Percentiles rank a stretch among this genome's conserved stretches.
Conservation (phyloP, 2,888 invertebrate genomes). For the Himalopsyche kuldschensis region DNA sequence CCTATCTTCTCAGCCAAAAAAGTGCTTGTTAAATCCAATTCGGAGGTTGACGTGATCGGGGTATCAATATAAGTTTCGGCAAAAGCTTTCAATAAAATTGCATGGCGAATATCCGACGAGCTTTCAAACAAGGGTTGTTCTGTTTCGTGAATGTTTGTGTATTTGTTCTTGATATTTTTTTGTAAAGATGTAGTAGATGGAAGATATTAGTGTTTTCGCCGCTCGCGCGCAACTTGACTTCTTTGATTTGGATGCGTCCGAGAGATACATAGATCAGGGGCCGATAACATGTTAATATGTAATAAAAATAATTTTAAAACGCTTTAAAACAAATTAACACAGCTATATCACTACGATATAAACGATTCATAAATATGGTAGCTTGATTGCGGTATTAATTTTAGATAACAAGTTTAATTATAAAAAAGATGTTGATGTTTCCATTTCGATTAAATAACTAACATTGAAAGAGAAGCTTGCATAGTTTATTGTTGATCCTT, state of each 20-base stretch:
- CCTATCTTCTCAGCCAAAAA: neutral
- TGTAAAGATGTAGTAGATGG: slow-evolving; percentile 18
- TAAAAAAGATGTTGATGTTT: too few species aligned
- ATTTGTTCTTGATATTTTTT: neutral
- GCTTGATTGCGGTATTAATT: too few species aligned
- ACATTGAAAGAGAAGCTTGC: too few species aligned
- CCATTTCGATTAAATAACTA: too few species aligned
- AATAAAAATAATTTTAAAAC: too few species aligned
- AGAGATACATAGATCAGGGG: slow-evolving; percentile 3
- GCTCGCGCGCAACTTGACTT: slow-evolving; percentile 16
- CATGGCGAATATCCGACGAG: neutral
- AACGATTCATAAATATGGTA: too few species aligned
- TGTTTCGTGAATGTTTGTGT: neutral
- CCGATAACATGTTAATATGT: neutral
- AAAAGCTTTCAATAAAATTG: neutral
- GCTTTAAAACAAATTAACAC: too few species aligned
- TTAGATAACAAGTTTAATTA: too few species aligned
- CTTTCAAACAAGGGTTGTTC: neutral
- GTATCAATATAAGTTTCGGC: neutral
- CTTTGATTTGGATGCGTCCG: slow-evolving; percentile 23
- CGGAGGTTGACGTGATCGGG: neutral
- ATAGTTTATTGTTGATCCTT: too few species aligned
- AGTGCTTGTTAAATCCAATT: neutral
- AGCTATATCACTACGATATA: too few species aligned
- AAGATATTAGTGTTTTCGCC: slow-evolving; percentile 28